phyloP scores from a whole-genome alignment of 2,888 invertebrate species.

The Cephus nigrinus region DNA sequence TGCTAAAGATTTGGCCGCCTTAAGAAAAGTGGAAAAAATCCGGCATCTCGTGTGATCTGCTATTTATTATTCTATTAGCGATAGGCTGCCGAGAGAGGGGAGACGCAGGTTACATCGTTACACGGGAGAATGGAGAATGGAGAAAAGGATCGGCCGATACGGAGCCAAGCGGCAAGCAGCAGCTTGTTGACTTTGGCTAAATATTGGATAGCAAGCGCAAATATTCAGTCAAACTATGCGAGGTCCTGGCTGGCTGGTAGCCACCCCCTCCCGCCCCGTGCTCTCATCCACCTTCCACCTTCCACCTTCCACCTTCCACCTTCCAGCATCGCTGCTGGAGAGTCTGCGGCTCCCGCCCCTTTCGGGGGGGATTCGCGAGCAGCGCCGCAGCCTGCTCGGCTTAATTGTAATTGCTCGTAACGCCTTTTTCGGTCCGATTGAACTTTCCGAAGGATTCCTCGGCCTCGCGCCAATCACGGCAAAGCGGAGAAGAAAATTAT shows the following conservation, averaged over 20 bases:
- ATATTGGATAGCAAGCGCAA: slow-evolving; percentile 62
- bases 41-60: slow-evolving; percentile 29
- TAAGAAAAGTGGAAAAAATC: slow-evolving; percentile 41
- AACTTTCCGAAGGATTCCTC: no score
- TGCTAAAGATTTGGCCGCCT: slow-evolving; percentile 23
- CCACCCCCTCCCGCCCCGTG: no score
- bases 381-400: slow-evolving; percentile 20
- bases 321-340: neutral
- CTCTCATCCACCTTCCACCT: no score
- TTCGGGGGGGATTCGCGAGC: slow-evolving; percentile 5
- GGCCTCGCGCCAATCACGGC: no score
- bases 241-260: slow-evolving; percentile 17
- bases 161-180: slow-evolving; percentile 44
- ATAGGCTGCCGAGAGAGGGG: slow-evolving; percentile 18
- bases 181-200: slow-evolving; percentile 60
- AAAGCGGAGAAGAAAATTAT: no score
- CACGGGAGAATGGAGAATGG: slow-evolving; percentile 38
- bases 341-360: no score
- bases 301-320: no score
- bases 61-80: slow-evolving; percentile 63
- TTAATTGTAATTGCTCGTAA: slow-evolving; percentile 28
- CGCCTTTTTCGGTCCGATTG: neutral
- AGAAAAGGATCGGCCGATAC: slow-evolving; percentile 57
- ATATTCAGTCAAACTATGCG: slow-evolving; percentile 57
- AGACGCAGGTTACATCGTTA: slow-evolving; percentile 24